Base-by-base conservation (phyloP, 2,888 invertebrate genomes). In the Achlya flavicornis region DNA sequence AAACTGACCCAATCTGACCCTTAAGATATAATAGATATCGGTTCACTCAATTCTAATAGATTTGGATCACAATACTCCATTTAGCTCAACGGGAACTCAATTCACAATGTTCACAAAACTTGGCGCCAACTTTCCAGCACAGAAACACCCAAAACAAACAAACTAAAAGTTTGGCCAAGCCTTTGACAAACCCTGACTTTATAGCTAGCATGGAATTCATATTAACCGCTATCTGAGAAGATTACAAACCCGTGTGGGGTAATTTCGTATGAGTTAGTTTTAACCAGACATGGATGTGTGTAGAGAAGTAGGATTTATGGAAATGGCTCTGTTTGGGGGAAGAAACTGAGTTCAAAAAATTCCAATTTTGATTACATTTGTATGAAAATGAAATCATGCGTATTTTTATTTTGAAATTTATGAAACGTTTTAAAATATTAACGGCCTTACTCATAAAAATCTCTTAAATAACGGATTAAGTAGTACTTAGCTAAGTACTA, bases 221-320 rank as follows among this genome's bases (percentile, higher is more conserved):
- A 86, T 80, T 83, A 87, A 83, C 81, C 76, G 76, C 81, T 83
- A 84, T 87, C 83, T 82, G 69, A 74, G 79, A 75, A 85, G 83
- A 85, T 87, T 86, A 85, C 79, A 75, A 77, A 80, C 78, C 78
- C 77, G 75, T 79, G 77, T 78, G 81, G 53, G 81, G 81, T 80
- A 83, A 87, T 84, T 86, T 85, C 63, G 82, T 82, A 80, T 83
- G 81, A 86, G 84, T 84, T 85, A 84, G 81, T 81, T 80, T 74
- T 73, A 76, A 73, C 73, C 79, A 75, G 79, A 82, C 76, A 78
- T 60, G 66, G 68, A 64, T 61, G 58, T 53, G 46, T n/a, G 60
- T 32, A 19, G 14, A 33, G 67, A 71, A 64, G 10, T 72, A 69
- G 10, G 35, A 33, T 5, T n/a, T 43, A 65, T 80, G 71, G 84